Base-by-base conservation (phyloP, 1,140 invertebrate species). In the Anoplophora glabripennis region DNA sequence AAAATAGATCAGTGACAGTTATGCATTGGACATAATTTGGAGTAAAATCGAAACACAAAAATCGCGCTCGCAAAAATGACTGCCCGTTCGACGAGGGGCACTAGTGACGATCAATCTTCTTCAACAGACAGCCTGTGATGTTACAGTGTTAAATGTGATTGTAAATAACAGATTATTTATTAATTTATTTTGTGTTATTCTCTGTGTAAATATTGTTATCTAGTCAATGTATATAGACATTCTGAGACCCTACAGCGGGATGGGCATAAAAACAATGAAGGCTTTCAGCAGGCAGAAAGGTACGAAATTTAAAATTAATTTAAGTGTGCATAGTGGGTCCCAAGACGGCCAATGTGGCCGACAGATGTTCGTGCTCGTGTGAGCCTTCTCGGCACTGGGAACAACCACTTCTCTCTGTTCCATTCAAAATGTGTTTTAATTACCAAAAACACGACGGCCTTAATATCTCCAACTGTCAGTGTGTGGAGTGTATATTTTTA, bases 241-340 rank as follows among this genome's bases (percentile, higher is more conserved):
- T 61, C 62, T 61, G 55, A 72, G 64, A 54, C 65, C 67, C 48
- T 71, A 67, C 66, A 64, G 67, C 73, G 76, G 75, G 59, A 79
- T 79, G 77, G 77, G 77, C 75, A 78, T 79, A 70, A 79, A 79
- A 76, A 77, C 76, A 68, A 79, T 79, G 77, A 79, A 79, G 73
- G 73, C 77, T 48, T 76, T 76, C 61, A 77, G 69, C 67, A 77
- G 77, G 68, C 75, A 69, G 67, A 77, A 76, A 77, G 77, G 77
- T 78, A 74, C 71, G 71, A 58, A 53, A 53, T 49, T 57, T 62
- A 11, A 56, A 28, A 53, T 28, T 28, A 28, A 28, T 28, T 28
- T 28, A 28, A 28, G 21, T 28, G 21, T n/a, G n/a, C n/a, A n/a
- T n/a, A n/a, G n/a, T n/a, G n/a, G n/a, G n/a, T 28, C 21, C 21